A percentile compares a stretch with the other conserved stretches of the same genome.
phyloP scores from a whole-genome alignment of 2,888 invertebrate species.

The Mylabris sibirica region DNA sequence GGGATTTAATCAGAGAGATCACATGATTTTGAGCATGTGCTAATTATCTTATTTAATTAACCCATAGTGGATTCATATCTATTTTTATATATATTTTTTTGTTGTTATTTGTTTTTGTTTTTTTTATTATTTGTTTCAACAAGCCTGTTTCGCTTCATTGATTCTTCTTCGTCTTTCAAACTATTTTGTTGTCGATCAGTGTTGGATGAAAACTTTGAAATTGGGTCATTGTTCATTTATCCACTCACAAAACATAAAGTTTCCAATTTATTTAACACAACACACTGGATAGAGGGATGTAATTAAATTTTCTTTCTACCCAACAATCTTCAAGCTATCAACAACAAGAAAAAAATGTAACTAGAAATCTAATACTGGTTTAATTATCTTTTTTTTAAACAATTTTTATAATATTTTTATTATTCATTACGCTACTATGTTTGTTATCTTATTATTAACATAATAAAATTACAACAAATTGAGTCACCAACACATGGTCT shows the following conservation, averaged over 20 bases:
- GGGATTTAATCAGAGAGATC: not conserved
- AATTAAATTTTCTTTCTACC: conserved; percentile 2
- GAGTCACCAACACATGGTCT: not conserved
- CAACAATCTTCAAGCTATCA: not conserved
- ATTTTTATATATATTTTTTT: not conserved
- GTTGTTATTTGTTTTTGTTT: not conserved
- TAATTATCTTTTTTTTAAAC: not conserved
- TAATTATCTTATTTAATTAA: not conserved
- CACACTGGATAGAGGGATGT: not conserved
- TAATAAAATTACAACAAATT: not conserved
- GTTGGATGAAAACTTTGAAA: conserved; percentile 14
- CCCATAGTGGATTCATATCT: not conserved
- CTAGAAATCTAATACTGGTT: not conserved
- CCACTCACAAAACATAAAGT: not conserved
- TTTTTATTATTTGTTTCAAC: not conserved
- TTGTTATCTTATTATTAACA: not conserved
- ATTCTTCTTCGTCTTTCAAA: not conserved
- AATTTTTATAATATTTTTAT: not conserved
- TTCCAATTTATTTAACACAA: conserved; percentile 9
- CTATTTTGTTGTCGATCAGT: conserved; percentile 7
- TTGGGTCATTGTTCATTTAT: conserved; percentile 20
- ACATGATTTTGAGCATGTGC: not conserved
- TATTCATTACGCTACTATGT: not conserved
- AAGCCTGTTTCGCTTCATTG: not conserved
- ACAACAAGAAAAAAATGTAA: not conserved